Percentiles rank a stretch among this genome's conserved stretches.
Evolutionary conservation across 2,888 invertebrate genomes (phyloP).

Genomic region (Gari tellinella): DNA sequence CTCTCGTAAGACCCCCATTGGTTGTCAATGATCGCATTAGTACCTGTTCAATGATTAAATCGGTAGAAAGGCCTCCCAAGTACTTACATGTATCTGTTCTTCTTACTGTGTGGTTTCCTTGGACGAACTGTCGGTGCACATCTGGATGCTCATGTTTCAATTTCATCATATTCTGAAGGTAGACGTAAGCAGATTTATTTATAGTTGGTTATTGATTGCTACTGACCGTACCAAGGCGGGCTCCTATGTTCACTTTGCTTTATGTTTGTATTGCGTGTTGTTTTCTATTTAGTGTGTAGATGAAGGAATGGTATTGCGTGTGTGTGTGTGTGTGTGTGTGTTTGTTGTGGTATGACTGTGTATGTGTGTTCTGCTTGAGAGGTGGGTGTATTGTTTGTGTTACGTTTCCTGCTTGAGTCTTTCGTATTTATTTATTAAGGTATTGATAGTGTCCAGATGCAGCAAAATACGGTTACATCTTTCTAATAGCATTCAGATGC

Average conservation of each 20-base stretch:
- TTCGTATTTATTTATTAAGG: too few relatives aligned
- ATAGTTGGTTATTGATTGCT: too few relatives aligned
- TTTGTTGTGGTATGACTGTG: too few relatives aligned
- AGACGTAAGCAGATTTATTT: slow-evolving; percentile 49
- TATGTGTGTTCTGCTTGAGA: too few relatives aligned
- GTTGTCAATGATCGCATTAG: slow-evolving; percentile 57
- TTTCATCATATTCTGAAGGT: slow-evolving; percentile 40
- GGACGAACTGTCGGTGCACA: neutral
- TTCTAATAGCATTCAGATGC: slow-evolving; percentile 5
- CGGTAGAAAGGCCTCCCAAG: slow-evolving; percentile 33
- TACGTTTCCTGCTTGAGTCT: too few relatives aligned
- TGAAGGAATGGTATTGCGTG: too few relatives aligned
- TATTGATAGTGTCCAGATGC: neutral
- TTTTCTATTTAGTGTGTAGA: too few relatives aligned
- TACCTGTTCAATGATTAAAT: slow-evolving; percentile 34
- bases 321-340: too few relatives aligned
- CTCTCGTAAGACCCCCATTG: slow-evolving; percentile 52
- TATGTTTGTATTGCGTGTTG: too few relatives aligned
- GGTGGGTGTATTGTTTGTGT: too few relatives aligned
- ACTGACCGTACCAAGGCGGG: too few relatives aligned
- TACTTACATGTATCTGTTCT: slow-evolving; percentile 4
- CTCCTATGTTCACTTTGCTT: too few relatives aligned
- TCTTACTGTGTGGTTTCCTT: slow-evolving; percentile 12
- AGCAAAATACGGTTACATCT: slow-evolving; percentile 22
- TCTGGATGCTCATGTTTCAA: neutral